Evolutionary conservation across 2,797 vertebrate species (phyloP), one percentile per base, ranked within the genome.

Genomic region (Eulemur rubriventer): DNA sequence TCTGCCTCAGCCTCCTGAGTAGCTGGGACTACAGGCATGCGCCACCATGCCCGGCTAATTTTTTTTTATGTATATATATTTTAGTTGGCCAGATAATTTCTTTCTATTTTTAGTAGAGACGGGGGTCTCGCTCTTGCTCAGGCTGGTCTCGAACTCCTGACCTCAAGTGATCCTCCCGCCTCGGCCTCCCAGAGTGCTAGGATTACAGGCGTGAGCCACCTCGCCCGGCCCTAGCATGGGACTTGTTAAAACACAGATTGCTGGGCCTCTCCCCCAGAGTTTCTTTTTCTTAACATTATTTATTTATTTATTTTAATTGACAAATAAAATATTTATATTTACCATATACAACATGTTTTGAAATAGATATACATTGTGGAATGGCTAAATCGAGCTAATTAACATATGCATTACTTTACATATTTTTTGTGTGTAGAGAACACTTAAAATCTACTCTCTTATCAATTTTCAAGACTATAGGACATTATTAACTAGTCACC

Each of bases 231-330:
- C 41, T 59, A 89, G 46, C 41, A 13, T 55, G 83, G 24, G 28
- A 26, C 16, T 92, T 95, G 33, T 81, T 85, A 78, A 96, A 92
- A 95, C 50, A 72, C 12, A 88, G 57, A 87, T 94, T 86, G 22
- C 52, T 95, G 63, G 76, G 35, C 14, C 35, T 59, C 9, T 84
- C 46, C 65, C 41, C n/a, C n/a, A 78, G 48, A 75, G 30, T 22
- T 52, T 52, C 7, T 52, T 50, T 50, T 76, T 50, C 6, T 46
- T 13, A 75, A 75, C 28, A 50, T n/a, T 3, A n/a, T 76, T 50
- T 50, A 24, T n/a, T 76, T 35, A 52, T 75, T 75, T 48, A 48
- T 50, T 78, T 78, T n/a, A 35, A 52, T 78, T 50, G 18, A 38
- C 22, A 38, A 35, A 26, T 78, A 52, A n/a, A 78, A 79, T 78